Evolutionary conservation across 2,797 vertebrate genomes (phyloP).

Genomic region (Zalophus californianus): DNA sequence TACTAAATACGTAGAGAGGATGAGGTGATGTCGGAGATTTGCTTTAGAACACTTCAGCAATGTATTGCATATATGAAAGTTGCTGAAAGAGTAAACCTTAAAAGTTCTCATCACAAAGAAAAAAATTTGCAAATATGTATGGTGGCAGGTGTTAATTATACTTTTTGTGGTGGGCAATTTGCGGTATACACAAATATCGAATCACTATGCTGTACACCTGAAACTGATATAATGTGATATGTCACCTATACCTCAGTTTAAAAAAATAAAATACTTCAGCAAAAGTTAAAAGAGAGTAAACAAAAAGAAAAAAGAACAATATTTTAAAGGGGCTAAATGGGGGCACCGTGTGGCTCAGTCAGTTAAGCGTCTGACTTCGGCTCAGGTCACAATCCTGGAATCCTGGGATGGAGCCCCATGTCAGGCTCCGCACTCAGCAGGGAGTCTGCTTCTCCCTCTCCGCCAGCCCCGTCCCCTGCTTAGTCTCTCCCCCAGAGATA

Average conservation of each 20-base stretch:
- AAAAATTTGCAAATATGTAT: background rate
- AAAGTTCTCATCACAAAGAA: background rate
- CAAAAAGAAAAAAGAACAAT: background rate
- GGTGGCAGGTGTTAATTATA: background rate
- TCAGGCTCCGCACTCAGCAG: accelerated
- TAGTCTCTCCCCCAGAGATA: background rate
- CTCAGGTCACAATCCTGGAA: background rate
- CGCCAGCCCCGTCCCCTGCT: background rate
- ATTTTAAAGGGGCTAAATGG: background rate
- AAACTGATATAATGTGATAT: background rate
- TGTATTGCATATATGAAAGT: background rate
- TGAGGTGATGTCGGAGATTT: background rate
- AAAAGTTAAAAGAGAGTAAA: background rate
- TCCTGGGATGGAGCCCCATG: background rate
- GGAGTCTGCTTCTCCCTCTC: background rate
- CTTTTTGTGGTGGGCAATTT: background rate
- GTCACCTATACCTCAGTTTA: background rate
- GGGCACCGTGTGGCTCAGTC: background rate
- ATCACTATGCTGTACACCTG: background rate
- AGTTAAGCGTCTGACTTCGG: background rate
- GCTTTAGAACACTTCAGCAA: background rate
- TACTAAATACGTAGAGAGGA: background rate
- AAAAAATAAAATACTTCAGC: background rate
- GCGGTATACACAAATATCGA: background rate
- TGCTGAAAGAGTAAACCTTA: background rate